These are phyloP conservation scores for Diaperis boleti DNA, from an alignment of 2,888 invertebrate genomes.

Conservation along the genomic window DNA sequence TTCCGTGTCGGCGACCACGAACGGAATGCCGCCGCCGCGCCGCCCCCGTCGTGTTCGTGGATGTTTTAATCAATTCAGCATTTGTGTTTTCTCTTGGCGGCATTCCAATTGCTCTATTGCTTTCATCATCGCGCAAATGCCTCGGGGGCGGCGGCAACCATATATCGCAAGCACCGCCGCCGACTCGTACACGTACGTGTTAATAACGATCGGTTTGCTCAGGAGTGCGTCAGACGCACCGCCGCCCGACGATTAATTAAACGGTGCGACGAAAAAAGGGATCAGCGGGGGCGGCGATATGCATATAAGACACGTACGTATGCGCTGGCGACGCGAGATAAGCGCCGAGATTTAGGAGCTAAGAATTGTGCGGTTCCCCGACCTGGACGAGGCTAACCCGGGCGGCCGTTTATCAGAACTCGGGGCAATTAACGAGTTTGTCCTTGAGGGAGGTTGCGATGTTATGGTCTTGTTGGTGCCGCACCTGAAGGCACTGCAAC, in stretches of 20 bases:
- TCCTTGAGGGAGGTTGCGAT: too few relatives aligned
- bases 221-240: slow-evolving; percentile 31
- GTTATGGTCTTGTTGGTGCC: too few relatives aligned
- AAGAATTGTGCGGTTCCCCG: slow-evolving; percentile 47
- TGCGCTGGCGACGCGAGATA: slow-evolving; percentile 50
- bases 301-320: slow-evolving; percentile 47
- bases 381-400: slow-evolving; percentile 43
- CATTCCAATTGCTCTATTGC: slow-evolving; percentile 34
- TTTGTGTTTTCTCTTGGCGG: slow-evolving; percentile 33
- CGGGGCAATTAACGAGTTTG: slow-evolving; percentile 40
- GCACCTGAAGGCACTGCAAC: too few relatives aligned
- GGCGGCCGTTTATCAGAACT: slow-evolving; percentile 20
- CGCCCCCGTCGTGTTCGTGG: slow-evolving; percentile 10
- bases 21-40: not conserved
- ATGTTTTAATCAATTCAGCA: slow-evolving; percentile 39
- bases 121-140: slow-evolving; percentile 38
- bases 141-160: slow-evolving; percentile 18
- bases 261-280: slow-evolving; percentile 25
- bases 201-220: slow-evolving; percentile 27
- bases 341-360: slow-evolving; percentile 48
- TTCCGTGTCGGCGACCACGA: too few relatives aligned
- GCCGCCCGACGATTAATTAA: slow-evolving; percentile 51
- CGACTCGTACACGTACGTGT: slow-evolving; percentile 10
- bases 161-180: slow-evolving; percentile 27
- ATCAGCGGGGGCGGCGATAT: slow-evolving; percentile 11